Conservation (phyloP, 2,113 vertebrate genomes). For the Blennius ocellaris region DNA sequence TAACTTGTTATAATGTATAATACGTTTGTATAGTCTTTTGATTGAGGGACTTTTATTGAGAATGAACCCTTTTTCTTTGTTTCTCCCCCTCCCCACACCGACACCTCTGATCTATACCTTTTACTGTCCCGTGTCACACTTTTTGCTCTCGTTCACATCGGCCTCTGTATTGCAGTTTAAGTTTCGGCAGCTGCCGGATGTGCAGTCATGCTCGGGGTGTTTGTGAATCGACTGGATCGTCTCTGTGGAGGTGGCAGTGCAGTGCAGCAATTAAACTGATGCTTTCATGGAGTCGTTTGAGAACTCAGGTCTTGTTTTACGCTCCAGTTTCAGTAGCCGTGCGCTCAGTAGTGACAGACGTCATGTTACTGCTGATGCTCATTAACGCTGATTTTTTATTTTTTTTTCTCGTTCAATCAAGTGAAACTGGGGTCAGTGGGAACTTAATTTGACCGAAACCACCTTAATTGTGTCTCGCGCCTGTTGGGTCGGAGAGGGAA, state of each 20-base stretch:
- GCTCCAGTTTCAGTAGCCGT: slow-evolving; percentile 41
- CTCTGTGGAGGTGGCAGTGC: neutral
- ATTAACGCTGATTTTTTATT: slow-evolving; percentile 53
- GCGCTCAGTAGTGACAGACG: slow-evolving; percentile 11
- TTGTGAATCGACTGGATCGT: slow-evolving; percentile 18
- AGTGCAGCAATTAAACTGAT: slow-evolving; percentile 19
- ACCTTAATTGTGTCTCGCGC: neutral
- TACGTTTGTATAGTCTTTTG: slow-evolving; percentile 74
- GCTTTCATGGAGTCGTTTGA: slow-evolving; percentile 27
- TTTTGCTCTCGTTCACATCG: slow-evolving; percentile 18
- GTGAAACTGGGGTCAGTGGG: slow-evolving; percentile 16
- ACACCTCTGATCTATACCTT: slow-evolving; percentile 38
- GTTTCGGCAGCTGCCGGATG: slow-evolving; percentile 20
- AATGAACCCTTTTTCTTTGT: slow-evolving; percentile 36
- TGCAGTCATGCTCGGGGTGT: slow-evolving; percentile 13
- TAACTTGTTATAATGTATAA: slow-evolving; percentile 75
- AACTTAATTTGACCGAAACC: slow-evolving; percentile 12
- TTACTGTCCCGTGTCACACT: slow-evolving; percentile 24
- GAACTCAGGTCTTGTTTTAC: slow-evolving; percentile 53
- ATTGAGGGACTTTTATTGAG: slow-evolving; percentile 59
- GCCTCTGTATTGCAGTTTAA: slow-evolving; percentile 19
- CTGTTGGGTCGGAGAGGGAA: slow-evolving; percentile 7
- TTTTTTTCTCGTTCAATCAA: neutral
- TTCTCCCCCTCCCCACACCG: slow-evolving; percentile 5
- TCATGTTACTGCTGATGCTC: slow-evolving; percentile 39